Base-by-base conservation (phyloP, 2,797 vertebrate species). In the Acridotheres tristis region DNA sequence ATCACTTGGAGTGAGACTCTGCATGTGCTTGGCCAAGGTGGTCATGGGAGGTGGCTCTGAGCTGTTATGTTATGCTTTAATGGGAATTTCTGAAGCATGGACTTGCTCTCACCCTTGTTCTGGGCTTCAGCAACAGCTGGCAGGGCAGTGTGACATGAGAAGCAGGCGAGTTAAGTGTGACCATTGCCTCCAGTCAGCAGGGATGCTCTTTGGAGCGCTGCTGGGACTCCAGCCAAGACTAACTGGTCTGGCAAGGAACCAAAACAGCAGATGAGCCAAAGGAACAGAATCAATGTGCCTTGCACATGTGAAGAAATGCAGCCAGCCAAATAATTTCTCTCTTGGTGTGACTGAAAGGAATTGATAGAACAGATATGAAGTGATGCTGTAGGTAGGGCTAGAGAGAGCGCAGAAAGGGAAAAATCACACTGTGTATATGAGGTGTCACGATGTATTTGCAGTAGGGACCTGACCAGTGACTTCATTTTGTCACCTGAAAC, bases 381-480 rank as follows among this genome's bases (percentile, higher is more conserved):
- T 10, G 65, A 45, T 76, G 43, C 20, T 68, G 16, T 51, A 25
- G 25, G 11, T 50, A 50, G n/a, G 43, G 10, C 19, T 66, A 13
- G 27, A 71, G n/a, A 12, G 23, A 85, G 16, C 26, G 10, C 17
- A 45, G 55, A 71, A 67, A n/a, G 12, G 25, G 16, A 57, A 27
- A 63, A 67, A 8, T 48, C 10, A 2, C 40, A 5, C 17, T 1
- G 0, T 34, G 16, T 80, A 9, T 1, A 0, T 55, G 36, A 1
- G 3, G 4, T 76, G 13, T 29, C 9, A 1, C 43, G 59, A 6
- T 67, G 32, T 66, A 38, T n/a, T n/a, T 45, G n/a, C 1, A 16
- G 45, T 16, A 22, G 20, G 11, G 19, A 26, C 8, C 17, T 11
- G 27, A 34, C 11, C 36, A 20, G 6, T 34, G 47, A 36, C 30